These are phyloP conservation scores for Drosophila tsacasi DNA, from an alignment of 1,140 invertebrate species.

Conservation along the genomic window DNA sequence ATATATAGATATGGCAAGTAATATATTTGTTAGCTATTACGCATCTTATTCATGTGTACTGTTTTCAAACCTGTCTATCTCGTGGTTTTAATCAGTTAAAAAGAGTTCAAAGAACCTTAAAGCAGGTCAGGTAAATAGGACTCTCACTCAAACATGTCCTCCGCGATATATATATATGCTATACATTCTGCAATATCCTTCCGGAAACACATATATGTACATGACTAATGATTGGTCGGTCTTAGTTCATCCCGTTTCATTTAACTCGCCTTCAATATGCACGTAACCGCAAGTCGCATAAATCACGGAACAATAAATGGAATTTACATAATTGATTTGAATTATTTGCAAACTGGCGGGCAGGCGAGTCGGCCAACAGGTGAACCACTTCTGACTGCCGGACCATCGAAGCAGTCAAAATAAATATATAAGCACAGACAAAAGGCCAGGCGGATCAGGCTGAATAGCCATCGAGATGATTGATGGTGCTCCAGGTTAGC, in stretches of 20 bases:
- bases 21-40: neutral
- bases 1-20: too few species aligned
- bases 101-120: neutral
- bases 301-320: slow-evolving; percentile 44
- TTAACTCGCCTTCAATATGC: slow-evolving; percentile 33
- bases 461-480: slow-evolving; percentile 55
- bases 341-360: slow-evolving; percentile 36
- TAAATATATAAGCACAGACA: slow-evolving; percentile 37
- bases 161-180: neutral
- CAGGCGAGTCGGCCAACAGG: slow-evolving; percentile 13
- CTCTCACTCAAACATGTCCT: neutral
- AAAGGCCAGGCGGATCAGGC: slow-evolving; percentile 27
- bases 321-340: slow-evolving; percentile 70
- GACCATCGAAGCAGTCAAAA: slow-evolving; percentile 20
- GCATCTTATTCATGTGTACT: neutral
- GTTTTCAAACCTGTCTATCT: neutral
- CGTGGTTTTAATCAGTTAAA: neutral
- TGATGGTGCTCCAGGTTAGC: slow-evolving; percentile 55
- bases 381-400: slow-evolving; percentile 26
- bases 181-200: neutral
- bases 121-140: neutral
- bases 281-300: slow-evolving; percentile 34
- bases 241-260: slow-evolving; percentile 22
- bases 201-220: slow-evolving; percentile 3
- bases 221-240: slow-evolving; percentile 3